Evolutionary conservation across 2,888 invertebrate species (phyloP), one percentile per base, ranked within the genome.

Genomic region (Drosophila pseudotalamancana): DNA sequence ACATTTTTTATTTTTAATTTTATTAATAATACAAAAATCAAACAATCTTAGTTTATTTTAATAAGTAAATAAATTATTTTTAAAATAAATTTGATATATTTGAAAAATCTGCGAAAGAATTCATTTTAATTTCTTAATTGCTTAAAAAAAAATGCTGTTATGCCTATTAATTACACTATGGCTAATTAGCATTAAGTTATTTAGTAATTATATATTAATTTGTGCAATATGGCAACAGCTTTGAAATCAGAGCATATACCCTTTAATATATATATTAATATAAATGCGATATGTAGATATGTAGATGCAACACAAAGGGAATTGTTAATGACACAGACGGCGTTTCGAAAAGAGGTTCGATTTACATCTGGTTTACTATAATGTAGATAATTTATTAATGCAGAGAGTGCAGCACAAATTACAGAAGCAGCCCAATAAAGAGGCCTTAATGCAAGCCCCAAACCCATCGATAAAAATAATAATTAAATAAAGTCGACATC

Each of bases 341-440:
- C 19, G 21, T 8, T 4, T 4, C 6, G 27, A 2, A 29, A 1
- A 27, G 2, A 14, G 8, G 23, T 45, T 19, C 16, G 23, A 14
- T 12, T 9, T 27, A 43, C 37, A 45, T 46, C 46, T 35, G 27
- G 42, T 27, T 8, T 14, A 42, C 48, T 34, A 62, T 71, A 73
- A 61, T 73, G 66, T 40, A 61, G 45, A 66, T 84, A 87, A 81
- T 87, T 87, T 84, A 81, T 81, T 84, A 81, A 84, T 81, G 73
- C 71, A 23, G 14, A 62, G 45, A 72, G 60, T 35, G 51, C 55
- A 60, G 39, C 69, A 76, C 63, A 72, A 79, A 74, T 84, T 77
- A n/a, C n/a, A n/a, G n/a, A n/a, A n/a, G 79, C 77, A 70, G 70
- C 70, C 73, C 50, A 59, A 62, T 79, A 65, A 72, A 67, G 80